Conservation (phyloP, 2,888 invertebrate species). For the Ypsolopha scabrella region DNA sequence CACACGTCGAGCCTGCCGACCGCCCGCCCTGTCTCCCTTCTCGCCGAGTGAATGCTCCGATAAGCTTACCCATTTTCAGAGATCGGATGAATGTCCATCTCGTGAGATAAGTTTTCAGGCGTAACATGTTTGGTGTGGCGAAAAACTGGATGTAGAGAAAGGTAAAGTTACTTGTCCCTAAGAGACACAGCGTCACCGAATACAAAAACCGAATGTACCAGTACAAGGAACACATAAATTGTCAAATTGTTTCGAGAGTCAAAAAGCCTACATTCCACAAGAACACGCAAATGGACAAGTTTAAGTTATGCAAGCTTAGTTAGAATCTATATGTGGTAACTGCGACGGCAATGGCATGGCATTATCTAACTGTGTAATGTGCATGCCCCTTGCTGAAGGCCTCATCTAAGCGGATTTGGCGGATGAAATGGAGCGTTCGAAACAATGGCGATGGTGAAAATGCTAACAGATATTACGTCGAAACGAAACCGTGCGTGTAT, state of each 20-base stretch:
- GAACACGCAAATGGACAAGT: constrained; percentile 30
- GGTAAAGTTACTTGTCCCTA: constrained; percentile 7
- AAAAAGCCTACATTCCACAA: too few species aligned
- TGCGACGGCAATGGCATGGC: constrained; percentile 13
- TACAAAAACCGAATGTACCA: background rate
- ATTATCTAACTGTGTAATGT: background rate
- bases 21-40: constrained; percentile 13
- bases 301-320: too few species aligned
- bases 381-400: background rate
- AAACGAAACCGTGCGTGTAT: too few species aligned
- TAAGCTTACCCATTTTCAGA: too few species aligned
- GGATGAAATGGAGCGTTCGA: background rate
- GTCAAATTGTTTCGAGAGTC: constrained; percentile 10
- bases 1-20: constrained; percentile 44
- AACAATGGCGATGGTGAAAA: too few species aligned
- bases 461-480: too few species aligned
- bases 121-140: too few species aligned
- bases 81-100: too few species aligned
- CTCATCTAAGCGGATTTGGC: background rate
- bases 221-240: background rate
- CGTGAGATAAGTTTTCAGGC: too few species aligned
- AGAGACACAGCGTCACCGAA: background rate
- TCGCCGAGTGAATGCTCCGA: constrained; percentile 6
- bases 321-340: constrained; percentile 31
- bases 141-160: too few species aligned